A percentile compares a stretch with the other conserved stretches of the same genome.
Evolutionary conservation across 2,888 invertebrate genomes (phyloP).

Genomic region (Oscheius sp.): DNA sequence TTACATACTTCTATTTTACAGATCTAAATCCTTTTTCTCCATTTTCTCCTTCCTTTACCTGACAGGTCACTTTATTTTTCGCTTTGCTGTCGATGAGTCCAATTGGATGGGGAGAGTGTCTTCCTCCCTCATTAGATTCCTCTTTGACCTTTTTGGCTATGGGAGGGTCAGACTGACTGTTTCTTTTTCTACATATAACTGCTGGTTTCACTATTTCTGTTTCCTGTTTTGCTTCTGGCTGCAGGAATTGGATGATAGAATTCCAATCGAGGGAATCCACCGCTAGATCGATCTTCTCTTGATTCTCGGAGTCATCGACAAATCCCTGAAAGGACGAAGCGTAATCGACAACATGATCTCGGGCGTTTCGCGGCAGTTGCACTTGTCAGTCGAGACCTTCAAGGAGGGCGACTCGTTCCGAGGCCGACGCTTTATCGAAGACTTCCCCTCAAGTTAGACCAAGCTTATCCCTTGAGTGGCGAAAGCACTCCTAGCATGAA

Average conservation of each 20-base stretch:
- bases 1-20: conserved; percentile 46
- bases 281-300: not conserved
- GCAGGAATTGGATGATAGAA: conserved; percentile 9
- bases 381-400: too few relatives aligned
- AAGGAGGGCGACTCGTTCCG: not conserved
- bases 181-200: not conserved
- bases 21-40: conserved; percentile 17
- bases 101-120: not conserved
- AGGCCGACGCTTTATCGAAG: not conserved
- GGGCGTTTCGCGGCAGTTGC: too few relatives aligned
- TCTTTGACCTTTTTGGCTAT: conserved; percentile 12
- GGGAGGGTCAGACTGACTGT: not conserved
- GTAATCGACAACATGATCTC: too few relatives aligned
- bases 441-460: not conserved
- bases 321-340: too few relatives aligned
- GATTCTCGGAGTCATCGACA: not conserved
- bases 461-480: conserved; percentile 15
- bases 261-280: conserved; percentile 4
- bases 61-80: conserved; percentile 27
- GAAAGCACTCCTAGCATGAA: not conserved
- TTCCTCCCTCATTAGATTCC: not conserved
- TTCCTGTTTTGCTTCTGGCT: not conserved
- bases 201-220: not conserved
- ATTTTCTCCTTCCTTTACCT: not conserved
- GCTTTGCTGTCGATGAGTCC: conserved; percentile 27